These are phyloP conservation scores for human DNA, from an alignment of 2,113 vertebrate genomes.

Conservation along the genomic window DNA sequence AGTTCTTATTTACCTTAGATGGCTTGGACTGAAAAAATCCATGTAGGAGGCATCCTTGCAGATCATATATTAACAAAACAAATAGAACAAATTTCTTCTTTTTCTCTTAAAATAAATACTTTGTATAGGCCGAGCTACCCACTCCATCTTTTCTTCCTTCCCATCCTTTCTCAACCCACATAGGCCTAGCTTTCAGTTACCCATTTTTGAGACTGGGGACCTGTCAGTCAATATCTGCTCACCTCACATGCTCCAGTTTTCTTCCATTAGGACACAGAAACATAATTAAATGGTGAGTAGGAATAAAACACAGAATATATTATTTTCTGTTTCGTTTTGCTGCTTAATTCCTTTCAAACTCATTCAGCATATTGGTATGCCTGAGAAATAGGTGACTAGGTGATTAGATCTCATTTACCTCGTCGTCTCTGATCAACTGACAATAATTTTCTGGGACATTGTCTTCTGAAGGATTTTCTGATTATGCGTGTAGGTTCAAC, in stretches of 20 bases:
- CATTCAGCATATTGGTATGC: not conserved
- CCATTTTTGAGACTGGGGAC: not conserved
- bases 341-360: conserved; percentile 27
- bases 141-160: not conserved
- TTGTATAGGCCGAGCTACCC: not conserved
- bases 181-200: not conserved
- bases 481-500: not conserved
- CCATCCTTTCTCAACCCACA: not conserved
- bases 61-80: conserved; percentile 20
- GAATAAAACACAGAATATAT: not conserved
- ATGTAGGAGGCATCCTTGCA: not conserved
- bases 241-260: not conserved
- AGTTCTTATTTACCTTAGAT: not conserved
- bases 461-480: not conserved
- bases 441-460: not conserved
- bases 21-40: not conserved
- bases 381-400: not conserved
- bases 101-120: conserved; percentile 24
- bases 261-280: not conserved
- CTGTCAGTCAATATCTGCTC: not conserved
- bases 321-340: not conserved
- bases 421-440: not conserved
- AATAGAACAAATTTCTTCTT: not conserved
- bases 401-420: not conserved
- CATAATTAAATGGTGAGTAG: not conserved